These are phyloP conservation scores for Diarsia mendica DNA, from an alignment of 2,888 invertebrate genomes.

Conservation along the genomic window DNA sequence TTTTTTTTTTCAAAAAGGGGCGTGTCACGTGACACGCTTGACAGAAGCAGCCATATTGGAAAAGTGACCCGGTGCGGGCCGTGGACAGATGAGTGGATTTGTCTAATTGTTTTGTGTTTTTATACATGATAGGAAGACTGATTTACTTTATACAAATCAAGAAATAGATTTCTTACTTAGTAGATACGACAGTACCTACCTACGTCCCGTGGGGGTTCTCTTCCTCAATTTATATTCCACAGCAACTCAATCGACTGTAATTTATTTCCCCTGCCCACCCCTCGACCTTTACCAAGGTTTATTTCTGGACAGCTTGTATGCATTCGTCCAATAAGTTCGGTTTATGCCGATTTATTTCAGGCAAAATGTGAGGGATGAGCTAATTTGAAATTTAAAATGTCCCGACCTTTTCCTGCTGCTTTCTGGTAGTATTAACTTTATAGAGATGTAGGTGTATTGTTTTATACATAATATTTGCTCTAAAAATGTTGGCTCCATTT, in stretches of 20 bases:
- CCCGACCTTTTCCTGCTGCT: neutral
- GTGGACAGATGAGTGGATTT: too few species aligned
- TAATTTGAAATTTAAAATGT: conserved; percentile 18
- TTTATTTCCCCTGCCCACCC: conserved; percentile 31
- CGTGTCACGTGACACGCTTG: too few species aligned
- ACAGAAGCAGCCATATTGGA: too few species aligned
- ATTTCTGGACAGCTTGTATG: conserved; percentile 30
- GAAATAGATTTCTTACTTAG: neutral
- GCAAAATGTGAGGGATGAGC: conserved; percentile 7
- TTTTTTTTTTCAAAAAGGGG: too few species aligned
- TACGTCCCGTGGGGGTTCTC: neutral
- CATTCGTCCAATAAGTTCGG: conserved; percentile 17
- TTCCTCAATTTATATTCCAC: conserved; percentile 32
- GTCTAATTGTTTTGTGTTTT: neutral
- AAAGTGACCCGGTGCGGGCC: too few species aligned
- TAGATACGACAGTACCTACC: neutral
- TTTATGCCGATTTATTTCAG: conserved; percentile 21
- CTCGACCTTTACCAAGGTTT: conserved; percentile 29
- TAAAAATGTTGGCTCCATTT: neutral
- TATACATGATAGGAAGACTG: neutral
- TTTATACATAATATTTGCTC: neutral
- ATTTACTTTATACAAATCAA: neutral
- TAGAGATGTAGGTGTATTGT: too few species aligned
- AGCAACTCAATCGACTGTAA: conserved; percentile 25
- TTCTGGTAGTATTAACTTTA: neutral